Base-by-base conservation (phyloP, 2,797 vertebrate species). In the Pteropus rufus region DNA sequence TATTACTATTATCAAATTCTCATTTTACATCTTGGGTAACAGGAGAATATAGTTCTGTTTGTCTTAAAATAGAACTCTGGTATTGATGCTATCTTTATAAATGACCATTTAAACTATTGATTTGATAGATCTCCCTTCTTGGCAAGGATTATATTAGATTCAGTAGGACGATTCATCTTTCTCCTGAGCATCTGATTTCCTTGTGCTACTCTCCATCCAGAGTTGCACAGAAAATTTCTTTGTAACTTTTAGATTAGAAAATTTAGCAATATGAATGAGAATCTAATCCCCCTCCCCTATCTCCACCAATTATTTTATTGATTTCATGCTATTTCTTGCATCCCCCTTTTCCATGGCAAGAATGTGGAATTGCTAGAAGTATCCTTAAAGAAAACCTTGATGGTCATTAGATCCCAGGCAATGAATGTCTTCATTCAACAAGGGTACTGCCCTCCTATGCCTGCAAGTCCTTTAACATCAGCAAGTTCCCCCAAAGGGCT, bases 401-500 rank as follows among this genome's bases (percentile, higher is more conserved):
- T 56, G 82, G 96, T 93, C 95, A 97, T 88, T 97, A 97, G 97
- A 96, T 73, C 41, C 23, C 52, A 87, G 88, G 94, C 75, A 88
- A 94, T 93, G 97, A 98, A 96, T 23, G 89, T 41, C 16, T 92
- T 91, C 8, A n/a, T 97, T 98, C 96, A 97, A 85, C 94, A 77
- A 76, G 69, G 94, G 76, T 89, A 93, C 95, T 95, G 95, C 65
- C 29, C 14, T 90, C 31, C 23, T 84, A 93, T 73, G 96, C 72
- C 89, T 92, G 73, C 91, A 79, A 84, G 97, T 62, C 75, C 90
- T 98, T 95, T 96, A 97, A 96, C 96, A 98, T 77, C 58, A 95
- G 79, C 84, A 92, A 96, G 56, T 49, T 97, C 89, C 98, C 94
- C 85, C 91, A 97, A 95, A 98, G 93, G 97, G 89, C 97, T 96